A percentile compares a stretch with the other conserved stretches of the same genome.
Evolutionary conservation across 2,113 vertebrate species (phyloP).

Genomic region (Brachypodius melanocephalos): DNA sequence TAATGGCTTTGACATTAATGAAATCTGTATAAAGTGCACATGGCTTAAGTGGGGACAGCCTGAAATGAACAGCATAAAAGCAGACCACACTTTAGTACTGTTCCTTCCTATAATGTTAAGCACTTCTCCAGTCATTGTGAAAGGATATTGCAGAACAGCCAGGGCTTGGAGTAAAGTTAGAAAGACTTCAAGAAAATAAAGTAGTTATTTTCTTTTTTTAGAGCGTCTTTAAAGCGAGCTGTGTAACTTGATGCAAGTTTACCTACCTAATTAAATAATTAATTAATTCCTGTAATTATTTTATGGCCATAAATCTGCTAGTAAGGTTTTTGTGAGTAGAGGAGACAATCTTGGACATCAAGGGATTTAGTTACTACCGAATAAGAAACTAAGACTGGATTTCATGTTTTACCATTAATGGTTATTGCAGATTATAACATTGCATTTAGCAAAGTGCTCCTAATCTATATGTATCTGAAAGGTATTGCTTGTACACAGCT

Average conservation of each 20-base stretch:
- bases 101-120: background rate
- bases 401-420: background rate
- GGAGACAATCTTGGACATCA: background rate
- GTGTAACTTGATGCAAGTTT: background rate
- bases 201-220: background rate
- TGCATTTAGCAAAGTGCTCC: background rate
- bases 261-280: background rate
- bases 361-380: background rate
- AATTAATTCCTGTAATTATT: background rate
- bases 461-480: background rate
- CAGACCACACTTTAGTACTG: background rate
- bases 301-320: background rate
- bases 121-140: background rate
- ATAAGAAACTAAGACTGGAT: background rate
- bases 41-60: background rate
- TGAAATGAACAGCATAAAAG: background rate
- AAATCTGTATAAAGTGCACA: background rate
- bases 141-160: background rate
- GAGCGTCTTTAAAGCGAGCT: background rate
- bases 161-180: background rate
- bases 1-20: constrained; percentile 12
- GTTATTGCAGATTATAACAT: background rate
- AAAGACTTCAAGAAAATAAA: background rate
- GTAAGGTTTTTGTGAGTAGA: background rate
- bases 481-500: background rate